Evolutionary conservation across 1,140 invertebrate species (phyloP), one percentile per base, ranked within the genome.

Genomic region (Ips nitidus): DNA sequence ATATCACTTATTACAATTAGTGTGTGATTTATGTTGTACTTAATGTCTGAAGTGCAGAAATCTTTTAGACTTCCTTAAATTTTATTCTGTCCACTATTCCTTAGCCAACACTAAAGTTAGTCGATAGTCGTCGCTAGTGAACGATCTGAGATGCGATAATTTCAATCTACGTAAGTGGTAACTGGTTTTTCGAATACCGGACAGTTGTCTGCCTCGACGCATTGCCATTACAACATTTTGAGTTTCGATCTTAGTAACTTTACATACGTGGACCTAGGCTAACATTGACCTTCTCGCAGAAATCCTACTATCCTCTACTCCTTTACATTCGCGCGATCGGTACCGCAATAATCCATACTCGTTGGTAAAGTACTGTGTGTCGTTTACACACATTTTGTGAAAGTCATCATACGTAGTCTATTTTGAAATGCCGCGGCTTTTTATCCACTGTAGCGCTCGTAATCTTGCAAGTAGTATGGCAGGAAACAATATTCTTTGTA

Each of bases 321-420:
- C 4, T 8, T 40, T 57, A 57, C 39, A 57, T 57, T 57, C 41
- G 39, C 55, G 55, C 55, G 55, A 40, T 50, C 7, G 45, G 2
- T 42, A 4, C 38, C 5, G 55, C 37, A 42, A 40, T 47, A 50
- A 45, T 45, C 36, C 8, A 52, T 66, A 53, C 61, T 66, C 52
- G 52, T 65, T 57, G 55, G 53, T 66, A 66, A 66, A 66, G 55
- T 66, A 58, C 64, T 58, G 58, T 8, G 56, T 65, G 56, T 58
- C 53, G 42, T 63, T 57, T 66, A 66, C 43, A 58, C 53, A 69
- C 59, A 62, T 52, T 60, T 69, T 69, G 66, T 69, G 66, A 69
- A 69, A 69, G 66, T 69, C 66, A 69, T 69, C 66, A 69, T 60
- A 69, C 66, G 66, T 69, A 52, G 66, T 62, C 22, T 52, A 69